phyloP scores from a whole-genome alignment of 2,888 invertebrate species.

The Syrista parreyssii region DNA sequence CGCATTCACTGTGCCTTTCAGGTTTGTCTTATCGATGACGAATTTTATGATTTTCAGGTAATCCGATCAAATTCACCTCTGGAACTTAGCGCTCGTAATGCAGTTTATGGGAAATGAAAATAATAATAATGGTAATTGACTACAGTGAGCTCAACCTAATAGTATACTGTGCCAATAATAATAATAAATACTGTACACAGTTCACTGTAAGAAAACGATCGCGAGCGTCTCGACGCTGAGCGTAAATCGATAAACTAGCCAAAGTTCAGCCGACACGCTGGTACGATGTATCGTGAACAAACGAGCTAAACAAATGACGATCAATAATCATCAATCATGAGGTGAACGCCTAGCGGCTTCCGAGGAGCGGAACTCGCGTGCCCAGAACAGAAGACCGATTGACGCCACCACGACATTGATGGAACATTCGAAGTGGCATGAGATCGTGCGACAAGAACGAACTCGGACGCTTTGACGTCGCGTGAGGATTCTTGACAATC shows the following conservation, averaged over 20 bases:
- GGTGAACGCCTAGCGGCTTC: conserved; percentile 5
- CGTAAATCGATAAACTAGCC: conserved; percentile 15
- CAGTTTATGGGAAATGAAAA: background rate
- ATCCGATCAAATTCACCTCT: background rate
- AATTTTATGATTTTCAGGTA: background rate
- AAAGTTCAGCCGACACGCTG: conserved; percentile 8
- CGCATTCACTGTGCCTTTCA: background rate
- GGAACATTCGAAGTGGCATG: conserved; percentile 26
- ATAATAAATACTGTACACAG: background rate
- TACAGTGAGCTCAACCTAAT: background rate
- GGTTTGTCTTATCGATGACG: background rate
- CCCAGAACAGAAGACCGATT: conserved; percentile 34
- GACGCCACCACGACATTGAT: conserved; percentile 37
- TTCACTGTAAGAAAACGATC: background rate
- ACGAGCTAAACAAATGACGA: conserved; percentile 20
- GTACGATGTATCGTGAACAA: conserved; percentile 12
- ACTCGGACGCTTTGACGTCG: background rate
- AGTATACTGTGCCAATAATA: background rate
- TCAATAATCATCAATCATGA: conserved; percentile 25
- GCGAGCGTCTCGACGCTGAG: background rate
- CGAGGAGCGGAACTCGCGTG: conserved; percentile 22
- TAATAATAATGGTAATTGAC: background rate
- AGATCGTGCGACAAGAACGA: conserved; percentile 22
- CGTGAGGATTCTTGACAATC: background rate
- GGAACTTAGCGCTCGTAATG: too few relatives aligned